A percentile compares a stretch with the other conserved stretches of the same genome.
Evolutionary conservation across 2,888 invertebrate genomes (phyloP).

Genomic region (Rugalucina vietnamica): DNA sequence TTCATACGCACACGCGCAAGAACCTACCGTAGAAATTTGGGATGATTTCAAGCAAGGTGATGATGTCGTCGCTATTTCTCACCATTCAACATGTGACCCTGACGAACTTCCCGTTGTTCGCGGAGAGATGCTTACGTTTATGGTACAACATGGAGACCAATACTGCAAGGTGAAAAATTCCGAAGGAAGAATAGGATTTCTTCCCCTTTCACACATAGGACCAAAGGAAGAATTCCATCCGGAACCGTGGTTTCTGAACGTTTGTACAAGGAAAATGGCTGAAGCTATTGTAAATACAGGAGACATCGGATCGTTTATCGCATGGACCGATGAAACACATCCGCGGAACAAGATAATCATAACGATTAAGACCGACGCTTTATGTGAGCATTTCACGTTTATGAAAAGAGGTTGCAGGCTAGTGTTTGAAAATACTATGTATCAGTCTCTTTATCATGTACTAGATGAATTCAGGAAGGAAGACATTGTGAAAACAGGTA

Average conservation of each 20-base stretch:
- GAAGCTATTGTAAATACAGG: neutral
- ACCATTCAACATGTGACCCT: neutral
- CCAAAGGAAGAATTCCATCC: neutral
- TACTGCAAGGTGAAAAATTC: constrained; percentile 4
- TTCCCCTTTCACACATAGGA: neutral
- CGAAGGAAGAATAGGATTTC: neutral
- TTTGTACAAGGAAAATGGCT: constrained; percentile 7
- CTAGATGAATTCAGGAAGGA: neutral
- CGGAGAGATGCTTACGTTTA: neutral
- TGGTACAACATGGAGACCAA: constrained; percentile 2
- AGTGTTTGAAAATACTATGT: neutral
- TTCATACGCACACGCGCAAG: neutral
- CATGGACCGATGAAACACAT: neutral
- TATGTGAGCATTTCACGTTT: neutral
- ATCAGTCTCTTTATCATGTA: neutral
- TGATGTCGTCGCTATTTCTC: neutral
- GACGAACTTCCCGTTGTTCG: neutral
- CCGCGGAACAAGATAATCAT: neutral
- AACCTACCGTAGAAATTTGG: neutral
- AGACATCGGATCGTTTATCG: neutral
- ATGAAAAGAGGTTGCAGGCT: neutral
- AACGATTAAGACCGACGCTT: neutral
- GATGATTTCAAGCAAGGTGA: neutral
- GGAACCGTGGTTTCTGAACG: neutral
- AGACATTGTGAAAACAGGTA: neutral